Conservation (phyloP, 2,888 invertebrate species). For the Meiosimyza platycephala region DNA sequence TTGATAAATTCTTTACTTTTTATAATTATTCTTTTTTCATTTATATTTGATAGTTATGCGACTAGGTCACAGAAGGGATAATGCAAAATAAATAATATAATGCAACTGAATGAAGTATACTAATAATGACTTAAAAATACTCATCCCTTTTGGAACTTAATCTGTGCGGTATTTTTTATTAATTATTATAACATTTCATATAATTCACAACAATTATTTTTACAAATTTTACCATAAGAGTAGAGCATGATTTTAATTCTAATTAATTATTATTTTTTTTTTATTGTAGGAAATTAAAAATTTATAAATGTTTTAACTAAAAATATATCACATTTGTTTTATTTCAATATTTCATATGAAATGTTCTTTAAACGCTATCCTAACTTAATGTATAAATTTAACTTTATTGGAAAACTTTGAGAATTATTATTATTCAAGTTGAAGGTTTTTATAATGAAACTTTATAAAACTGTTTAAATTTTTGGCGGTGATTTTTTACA, state of each 20-base stretch:
- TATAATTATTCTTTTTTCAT: constrained; percentile 7
- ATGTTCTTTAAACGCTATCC: too few species aligned
- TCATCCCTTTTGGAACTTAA: constrained; percentile 56
- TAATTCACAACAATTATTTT: background rate
- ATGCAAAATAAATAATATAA: background rate
- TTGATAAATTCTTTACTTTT: constrained; percentile 31
- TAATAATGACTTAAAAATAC: background rate
- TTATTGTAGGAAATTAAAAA: background rate
- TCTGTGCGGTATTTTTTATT: constrained; percentile 29
- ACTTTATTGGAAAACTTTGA: too few species aligned
- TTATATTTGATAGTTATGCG: background rate
- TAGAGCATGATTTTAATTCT: background rate
- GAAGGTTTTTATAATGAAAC: too few species aligned
- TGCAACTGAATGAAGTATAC: background rate
- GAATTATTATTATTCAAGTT: too few species aligned
- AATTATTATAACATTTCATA: constrained; percentile 35
- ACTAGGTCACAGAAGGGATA: constrained; percentile 49
- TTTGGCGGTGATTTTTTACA: too few species aligned
- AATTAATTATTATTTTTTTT: background rate
- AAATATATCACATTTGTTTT: too few species aligned
- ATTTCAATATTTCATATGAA: too few species aligned
- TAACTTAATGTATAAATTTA: too few species aligned
- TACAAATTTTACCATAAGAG: background rate
- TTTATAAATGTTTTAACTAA: background rate
- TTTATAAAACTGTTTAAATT: too few species aligned